phyloP scores from a whole-genome alignment of 2,888 invertebrate genomes.

The Xestia xanthographa region DNA sequence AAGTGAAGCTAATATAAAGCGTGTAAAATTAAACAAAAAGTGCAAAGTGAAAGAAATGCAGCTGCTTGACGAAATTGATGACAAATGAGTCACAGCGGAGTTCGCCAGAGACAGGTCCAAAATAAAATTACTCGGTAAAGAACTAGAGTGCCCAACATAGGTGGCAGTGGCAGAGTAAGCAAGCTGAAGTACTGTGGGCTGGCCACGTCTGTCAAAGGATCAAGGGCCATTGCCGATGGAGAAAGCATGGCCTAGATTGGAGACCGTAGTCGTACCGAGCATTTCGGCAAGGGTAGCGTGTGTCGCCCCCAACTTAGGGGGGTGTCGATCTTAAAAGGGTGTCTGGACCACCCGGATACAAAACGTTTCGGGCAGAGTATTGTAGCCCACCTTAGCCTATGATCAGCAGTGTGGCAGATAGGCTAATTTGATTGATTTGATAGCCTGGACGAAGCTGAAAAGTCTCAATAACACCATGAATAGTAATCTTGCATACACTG shows the following conservation, averaged over 20 bases:
- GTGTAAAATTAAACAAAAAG: too few species aligned
- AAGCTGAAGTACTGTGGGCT: neutral
- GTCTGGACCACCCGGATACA: neutral
- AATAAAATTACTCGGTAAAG: neutral
- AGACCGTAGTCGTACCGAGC: too few species aligned
- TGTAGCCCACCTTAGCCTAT: neutral
- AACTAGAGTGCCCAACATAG: neutral
- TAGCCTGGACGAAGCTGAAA: neutral
- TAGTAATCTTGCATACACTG: too few species aligned
- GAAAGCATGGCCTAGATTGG: neutral
- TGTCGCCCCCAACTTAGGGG: neutral
- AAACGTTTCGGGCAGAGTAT: neutral
- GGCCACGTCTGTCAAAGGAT: neutral
- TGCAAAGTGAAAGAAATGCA: neutral
- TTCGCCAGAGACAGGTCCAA: neutral
- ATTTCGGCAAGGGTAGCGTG: neutral
- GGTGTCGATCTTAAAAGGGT: neutral
- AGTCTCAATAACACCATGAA: neutral
- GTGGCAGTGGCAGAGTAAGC: neutral
- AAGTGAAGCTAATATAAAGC: too few species aligned
- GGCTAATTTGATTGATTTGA: neutral
- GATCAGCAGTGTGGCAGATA: neutral
- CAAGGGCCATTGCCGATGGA: neutral
- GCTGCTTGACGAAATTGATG: neutral
- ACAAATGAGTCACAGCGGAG: neutral